Evolutionary conservation across 2,888 invertebrate genomes (phyloP), one percentile per base, ranked within the genome.

Genomic region (Cryptus viduatorius): DNA sequence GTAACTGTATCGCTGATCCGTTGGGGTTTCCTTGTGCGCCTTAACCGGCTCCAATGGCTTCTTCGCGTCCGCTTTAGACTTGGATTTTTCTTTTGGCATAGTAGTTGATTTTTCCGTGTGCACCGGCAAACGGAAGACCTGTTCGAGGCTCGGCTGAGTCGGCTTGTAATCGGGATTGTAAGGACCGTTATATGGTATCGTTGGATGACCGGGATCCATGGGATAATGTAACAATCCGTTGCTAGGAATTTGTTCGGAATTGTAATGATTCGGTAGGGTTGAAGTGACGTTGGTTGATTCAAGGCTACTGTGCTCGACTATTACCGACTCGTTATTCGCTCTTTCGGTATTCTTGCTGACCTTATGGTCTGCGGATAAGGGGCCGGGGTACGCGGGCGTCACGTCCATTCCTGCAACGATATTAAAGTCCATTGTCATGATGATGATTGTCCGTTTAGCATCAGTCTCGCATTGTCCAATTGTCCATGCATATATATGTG

Each of bases 101-200:
- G 90, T 86, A 2, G 86, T 78, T 1, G 84, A 91, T 71, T 92
- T 91, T 5, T 86, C 71, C 14, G 82, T 50, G 19, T 82, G 73
- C 8, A 4, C 29, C 4, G 87, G 82, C 37, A 93, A 86, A 73
- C 91, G 92, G 73, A 93, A 93, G n/a, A 93, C 87, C 29, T 93
- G 89, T 56, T 92, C 93, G 16, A 92, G 86, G 29, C 87, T 91
- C 10, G 92, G 91, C 46, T 90, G 88, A 5, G 90, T 92, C 42
- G 92, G 92, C 80, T 90, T 90, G 86, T 89, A 94, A 82, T 94
- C 92, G 12, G 94, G 94, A 91, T 92, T 94, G 86, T 94, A 94
- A 5, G 95, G 94, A 14, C 94, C 94, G 82, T 94, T 92, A 88
- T 94, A 94, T 1, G 94, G 90, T 29, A 90, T 76, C 12, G 91